Evolutionary conservation across 2,113 vertebrate genomes (phyloP).

Genomic region (Gambusia affinis): DNA sequence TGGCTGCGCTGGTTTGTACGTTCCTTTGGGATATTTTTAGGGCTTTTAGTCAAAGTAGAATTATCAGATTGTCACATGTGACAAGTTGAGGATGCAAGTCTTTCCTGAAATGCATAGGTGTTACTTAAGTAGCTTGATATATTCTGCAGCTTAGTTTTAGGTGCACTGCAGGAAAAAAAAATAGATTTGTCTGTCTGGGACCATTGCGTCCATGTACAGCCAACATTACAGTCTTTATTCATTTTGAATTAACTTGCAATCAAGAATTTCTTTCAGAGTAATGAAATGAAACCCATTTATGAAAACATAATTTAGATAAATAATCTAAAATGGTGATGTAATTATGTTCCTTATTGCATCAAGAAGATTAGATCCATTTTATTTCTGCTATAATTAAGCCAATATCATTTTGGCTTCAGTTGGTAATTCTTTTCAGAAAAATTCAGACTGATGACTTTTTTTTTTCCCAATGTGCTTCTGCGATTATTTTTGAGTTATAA

Average conservation of each 20-base stretch:
- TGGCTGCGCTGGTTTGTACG: background rate
- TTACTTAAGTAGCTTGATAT: conserved; percentile 3
- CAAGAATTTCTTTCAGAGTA: conserved; percentile 1
- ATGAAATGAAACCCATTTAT: conserved; percentile 17
- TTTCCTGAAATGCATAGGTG: background rate
- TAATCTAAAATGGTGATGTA: background rate
- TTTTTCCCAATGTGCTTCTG: background rate
- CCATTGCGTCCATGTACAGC: background rate
- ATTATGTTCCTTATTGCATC: background rate
- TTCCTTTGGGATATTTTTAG: conserved; percentile 24
- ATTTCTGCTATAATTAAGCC: background rate
- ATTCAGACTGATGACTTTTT: background rate
- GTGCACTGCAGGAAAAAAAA: background rate
- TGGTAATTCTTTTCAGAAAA: background rate
- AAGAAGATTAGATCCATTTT: background rate
- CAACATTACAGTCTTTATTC: background rate
- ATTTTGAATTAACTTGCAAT: conserved; percentile 2
- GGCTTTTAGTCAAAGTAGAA: conserved; percentile 5
- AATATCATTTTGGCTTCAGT: background rate
- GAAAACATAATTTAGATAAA: background rate
- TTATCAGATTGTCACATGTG: conserved; percentile 1
- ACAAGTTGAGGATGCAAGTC: background rate
- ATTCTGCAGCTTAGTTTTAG: background rate
- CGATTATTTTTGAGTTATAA: background rate
- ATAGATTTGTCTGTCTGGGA: background rate